These are phyloP conservation scores for Alca torda DNA, from an alignment of 2,797 vertebrate genomes.

Conservation along the genomic window DNA sequence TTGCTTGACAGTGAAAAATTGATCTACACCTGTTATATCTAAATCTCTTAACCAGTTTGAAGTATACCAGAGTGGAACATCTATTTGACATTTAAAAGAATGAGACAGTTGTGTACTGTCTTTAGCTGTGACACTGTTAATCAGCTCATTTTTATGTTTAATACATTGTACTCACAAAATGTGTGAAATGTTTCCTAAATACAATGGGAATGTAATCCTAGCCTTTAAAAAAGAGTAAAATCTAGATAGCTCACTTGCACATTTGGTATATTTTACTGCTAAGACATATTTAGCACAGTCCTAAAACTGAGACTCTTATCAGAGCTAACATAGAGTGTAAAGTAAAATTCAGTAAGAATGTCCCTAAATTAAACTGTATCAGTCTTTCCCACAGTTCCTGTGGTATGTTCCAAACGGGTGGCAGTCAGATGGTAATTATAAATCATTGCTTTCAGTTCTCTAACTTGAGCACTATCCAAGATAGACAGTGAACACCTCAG, in stretches of 20 bases:
- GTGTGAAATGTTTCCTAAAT: not conserved
- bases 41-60: not conserved
- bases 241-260: not conserved
- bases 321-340: not conserved
- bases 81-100: slow-evolving; percentile 11
- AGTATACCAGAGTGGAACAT: not conserved
- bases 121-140: not conserved
- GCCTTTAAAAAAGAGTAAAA: slow-evolving; percentile 2
- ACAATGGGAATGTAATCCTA: not conserved
- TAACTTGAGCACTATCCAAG: slow-evolving; percentile 9
- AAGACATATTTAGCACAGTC: slow-evolving; percentile 17
- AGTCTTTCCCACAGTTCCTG: not conserved
- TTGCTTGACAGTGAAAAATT: slow-evolving; percentile 1
- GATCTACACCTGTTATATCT: not conserved
- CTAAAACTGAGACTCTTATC: slow-evolving; percentile 4
- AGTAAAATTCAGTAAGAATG: not conserved
- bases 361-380: slow-evolving; percentile 24
- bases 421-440: slow-evolving; percentile 37
- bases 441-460: slow-evolving; percentile 11
- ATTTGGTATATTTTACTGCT: not conserved
- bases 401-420: not conserved
- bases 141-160: not conserved
- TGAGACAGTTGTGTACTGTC: not conserved
- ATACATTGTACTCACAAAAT: not conserved
- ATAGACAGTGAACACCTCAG: slow-evolving; percentile 11